These are phyloP conservation scores for Heliothis peltigera DNA, from an alignment of 2,888 invertebrate species.

Conservation along the genomic window DNA sequence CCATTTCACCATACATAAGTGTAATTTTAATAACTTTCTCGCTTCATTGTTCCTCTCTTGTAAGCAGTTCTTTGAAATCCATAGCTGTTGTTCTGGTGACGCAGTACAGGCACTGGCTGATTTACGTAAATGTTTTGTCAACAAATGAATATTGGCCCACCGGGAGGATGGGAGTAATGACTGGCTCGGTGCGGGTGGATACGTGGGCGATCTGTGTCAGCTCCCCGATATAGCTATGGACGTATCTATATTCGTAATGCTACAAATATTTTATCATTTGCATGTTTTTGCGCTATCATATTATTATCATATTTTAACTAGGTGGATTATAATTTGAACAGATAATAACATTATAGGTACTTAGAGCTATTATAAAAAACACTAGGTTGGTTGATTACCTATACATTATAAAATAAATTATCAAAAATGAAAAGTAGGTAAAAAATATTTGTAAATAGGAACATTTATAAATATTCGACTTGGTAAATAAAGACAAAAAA, in stretches of 20 bases:
- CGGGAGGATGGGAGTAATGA: conserved; percentile 6
- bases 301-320: not conserved
- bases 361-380: too few species aligned
- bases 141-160: conserved; percentile 11
- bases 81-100: conserved; percentile 1
- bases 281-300: not conserved
- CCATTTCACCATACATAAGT: too few species aligned
- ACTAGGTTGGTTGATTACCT: too few species aligned
- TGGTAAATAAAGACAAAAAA: too few species aligned
- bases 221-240: not conserved
- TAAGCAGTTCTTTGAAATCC: conserved; percentile 9
- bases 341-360: too few species aligned
- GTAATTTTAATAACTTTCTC: too few species aligned
- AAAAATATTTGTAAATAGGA: too few species aligned
- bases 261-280: not conserved
- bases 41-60: not conserved
- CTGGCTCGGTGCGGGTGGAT: not conserved
- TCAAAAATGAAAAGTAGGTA: too few species aligned
- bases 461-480: too few species aligned
- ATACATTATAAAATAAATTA: too few species aligned
- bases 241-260: not conserved
- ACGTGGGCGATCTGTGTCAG: not conserved
- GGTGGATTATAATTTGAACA: not conserved
- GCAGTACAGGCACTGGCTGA: not conserved
- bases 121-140: conserved; percentile 5